Base-by-base conservation (phyloP, 2,797 vertebrate genomes). In the Peromyscus aztecus region DNA sequence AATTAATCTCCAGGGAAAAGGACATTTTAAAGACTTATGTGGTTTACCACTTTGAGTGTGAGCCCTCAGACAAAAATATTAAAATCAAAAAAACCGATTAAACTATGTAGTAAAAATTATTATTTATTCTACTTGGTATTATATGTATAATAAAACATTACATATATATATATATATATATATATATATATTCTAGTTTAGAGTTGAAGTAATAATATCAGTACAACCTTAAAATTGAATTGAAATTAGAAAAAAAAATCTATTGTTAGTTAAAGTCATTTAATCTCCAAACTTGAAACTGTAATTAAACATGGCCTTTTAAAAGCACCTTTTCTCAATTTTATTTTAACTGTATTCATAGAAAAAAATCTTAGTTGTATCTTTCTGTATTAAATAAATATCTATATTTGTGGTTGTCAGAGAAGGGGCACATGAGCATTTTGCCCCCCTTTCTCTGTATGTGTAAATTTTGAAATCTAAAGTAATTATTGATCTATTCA, bases 1-100 rank as follows among this genome's bases (percentile, higher is more conserved):
- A 90, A 94, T 63, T 61, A 86, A 82, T 52, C 40, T 90, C 13
- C 52, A 91, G 37, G 91, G 6, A 93, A 96, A 93, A 81, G 40
- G 57, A 93, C 34, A 77, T 92, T 71, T 90, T 90, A 43, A 83
- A 63, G 46, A 1, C 0, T 24, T 40, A 76, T 2, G 1, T 1
- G 0, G 16, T 19, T 89, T 59, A 87, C 13, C 1, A 24, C 4
- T 55, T 90, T 85, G 19, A 6, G 2, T 78, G 90, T n/a, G 65
- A 19, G 2, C 4, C 80, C 29, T 81, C 6, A 82, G 94, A 73
- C 87, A 23, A 94, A 71, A 76, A 88, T 85, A 67, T 40, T 31
- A 14, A 80, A 84, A 81, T 24, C 76, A 93, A 86, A 90, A 13
- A 10, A 88, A 87, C 46, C 37, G 21, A 59, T 96, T 80, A 80